Percentiles rank a stretch among this genome's conserved stretches.
Conservation (phyloP, 2,797 vertebrate genomes). For the Dicrostonyx torquatus region DNA sequence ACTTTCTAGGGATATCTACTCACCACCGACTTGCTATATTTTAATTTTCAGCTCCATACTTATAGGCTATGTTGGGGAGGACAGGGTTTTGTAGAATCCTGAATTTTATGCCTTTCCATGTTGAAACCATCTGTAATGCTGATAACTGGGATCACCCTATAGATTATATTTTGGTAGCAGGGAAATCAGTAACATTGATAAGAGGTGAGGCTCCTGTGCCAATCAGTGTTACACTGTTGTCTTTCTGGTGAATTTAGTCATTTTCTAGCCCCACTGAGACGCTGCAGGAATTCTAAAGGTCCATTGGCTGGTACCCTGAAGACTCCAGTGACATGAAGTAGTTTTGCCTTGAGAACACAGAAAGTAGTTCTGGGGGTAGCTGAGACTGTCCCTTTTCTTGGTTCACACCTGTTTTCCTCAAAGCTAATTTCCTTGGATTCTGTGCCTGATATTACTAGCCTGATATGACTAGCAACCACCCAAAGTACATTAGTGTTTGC, state of each 20-base stretch:
- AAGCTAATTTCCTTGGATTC: neutral
- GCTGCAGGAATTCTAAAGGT: neutral
- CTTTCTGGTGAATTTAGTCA: neutral
- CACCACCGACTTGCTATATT: neutral
- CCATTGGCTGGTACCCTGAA: neutral
- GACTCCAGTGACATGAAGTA: neutral
- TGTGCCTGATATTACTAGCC: neutral
- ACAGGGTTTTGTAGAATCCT: neutral
- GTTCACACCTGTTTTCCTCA: neutral
- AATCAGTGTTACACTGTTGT: neutral
- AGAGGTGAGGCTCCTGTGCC: neutral
- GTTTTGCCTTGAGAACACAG: neutral
- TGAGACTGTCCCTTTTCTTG: neutral
- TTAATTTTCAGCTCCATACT: neutral
- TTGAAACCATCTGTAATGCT: neutral
- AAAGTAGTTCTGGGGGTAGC: neutral
- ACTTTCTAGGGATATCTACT: neutral
- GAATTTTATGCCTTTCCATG: neutral
- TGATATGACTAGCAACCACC: neutral
- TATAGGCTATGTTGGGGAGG: neutral
- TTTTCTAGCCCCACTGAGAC: neutral
- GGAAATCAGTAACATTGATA: neutral
- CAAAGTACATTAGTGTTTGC: conserved; percentile 19
- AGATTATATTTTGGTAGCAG: neutral
- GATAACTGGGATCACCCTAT: neutral